Base-by-base conservation (phyloP, 2,888 invertebrate genomes). In the Hydrotaea diabolus region DNA sequence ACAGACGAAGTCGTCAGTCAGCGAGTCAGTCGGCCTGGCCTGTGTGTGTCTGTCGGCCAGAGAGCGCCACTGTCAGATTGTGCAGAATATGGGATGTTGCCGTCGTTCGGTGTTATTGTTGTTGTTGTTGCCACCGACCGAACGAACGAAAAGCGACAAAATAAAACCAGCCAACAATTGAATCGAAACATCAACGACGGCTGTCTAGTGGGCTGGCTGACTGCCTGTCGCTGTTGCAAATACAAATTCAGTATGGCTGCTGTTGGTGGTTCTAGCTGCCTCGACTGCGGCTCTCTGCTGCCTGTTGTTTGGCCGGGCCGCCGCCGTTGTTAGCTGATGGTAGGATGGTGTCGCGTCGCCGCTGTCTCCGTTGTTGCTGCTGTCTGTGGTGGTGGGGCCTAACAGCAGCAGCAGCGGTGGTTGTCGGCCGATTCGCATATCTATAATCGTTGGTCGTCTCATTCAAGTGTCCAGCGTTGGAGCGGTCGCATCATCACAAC, bases 401-500 rank as follows among this genome's bases (percentile, higher is more conserved):
- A 82, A 77, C 75, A 75, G 84, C 43, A 80, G 85, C 78, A n/a
- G 31, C 31, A 31, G 64, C 83, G 81, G 80, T 86, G 86, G 82
- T 85, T 82, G 83, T 73, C 82, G 82, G 83, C 66, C 57, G 74
- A 55, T 79, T 85, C 85, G 90, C 90, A 89, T 88, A 88, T 89
- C 89, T 89, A 87, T 88, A 90, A 90, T 91, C 91, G 89, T 88
- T 39, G 39, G 39, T 39, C 88, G 69, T 69, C 69, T 69, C 69
- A 91, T 91, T 91, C 91, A 91, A 91, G 91, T 90, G 90, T 90
- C 90, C 91, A 91, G 91, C 91, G 90, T 90, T 90, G 89, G 89
- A 90, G 91, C 90, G 90, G 90, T 90, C 91, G 88, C 87, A 89
- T 87, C 87, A 86, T 82, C 79, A 74, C 88, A 87, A 87, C 89